Evolutionary conservation across 2,797 vertebrate species (phyloP), one percentile per base, ranked within the genome.

Genomic region (Poeciliopsis presidionis): DNA sequence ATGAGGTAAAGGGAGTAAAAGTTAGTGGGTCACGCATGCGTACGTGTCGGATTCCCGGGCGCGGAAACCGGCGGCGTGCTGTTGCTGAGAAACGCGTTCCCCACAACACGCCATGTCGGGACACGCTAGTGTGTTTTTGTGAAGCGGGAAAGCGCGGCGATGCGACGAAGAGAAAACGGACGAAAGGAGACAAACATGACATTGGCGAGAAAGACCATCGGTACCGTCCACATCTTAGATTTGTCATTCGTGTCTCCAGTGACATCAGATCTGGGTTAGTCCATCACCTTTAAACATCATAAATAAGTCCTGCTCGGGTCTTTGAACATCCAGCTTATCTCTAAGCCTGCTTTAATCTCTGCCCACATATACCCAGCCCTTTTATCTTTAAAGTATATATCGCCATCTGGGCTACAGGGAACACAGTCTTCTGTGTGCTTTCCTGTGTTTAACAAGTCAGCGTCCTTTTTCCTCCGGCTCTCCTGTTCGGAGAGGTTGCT

Each of bases 1-100:
- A 89, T 86, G 92, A 96, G 95, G 95, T 95, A 94, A 96, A 92
- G 89, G 89, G 94, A 95, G 94, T 93, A 91, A 93, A 96, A 94
- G 95, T 96, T 94, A 95, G 92, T 95, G 91, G 93, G 95, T 94
- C 95, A 91, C 89, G 86, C 92, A 89, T 89, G 91, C 92, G 93
- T 85, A 84, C 36, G 46, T 28, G 80, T 81, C 65, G 81, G 91
- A 92, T 88, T 89, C 92, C 85, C 81, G 81, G 87, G 87, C 84
- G 79, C 86, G 91, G 90, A 93, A 91, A 93, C 90, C 90, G 90
- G 90, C 90, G 88, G 89, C 86, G 76, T 43, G 81, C 55, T 75
- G 79, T 81, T 53, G 73, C 72, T 77, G 43, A 77, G 85, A 78
- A 81, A 81, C 87, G 83, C 90, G 33, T 88, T 79, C 65, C 86